These are phyloP conservation scores for Zingel zingel DNA, from an alignment of 2,113 vertebrate species.

Conservation along the genomic window DNA sequence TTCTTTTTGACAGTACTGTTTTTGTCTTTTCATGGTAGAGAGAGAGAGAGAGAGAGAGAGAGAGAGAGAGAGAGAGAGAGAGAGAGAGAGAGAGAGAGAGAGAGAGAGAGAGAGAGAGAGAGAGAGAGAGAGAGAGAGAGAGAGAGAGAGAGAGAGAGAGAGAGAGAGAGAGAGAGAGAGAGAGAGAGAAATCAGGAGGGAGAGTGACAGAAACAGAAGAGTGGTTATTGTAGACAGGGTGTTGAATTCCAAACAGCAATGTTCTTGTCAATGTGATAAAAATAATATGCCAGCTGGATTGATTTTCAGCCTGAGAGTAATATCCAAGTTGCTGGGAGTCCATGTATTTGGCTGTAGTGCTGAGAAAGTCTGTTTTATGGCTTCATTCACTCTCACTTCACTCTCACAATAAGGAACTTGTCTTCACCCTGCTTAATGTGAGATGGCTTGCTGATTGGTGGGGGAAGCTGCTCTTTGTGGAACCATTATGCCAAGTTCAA, in stretches of 20 bases:
- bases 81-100: too few relatives aligned
- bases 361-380: neutral
- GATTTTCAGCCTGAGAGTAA: neutral
- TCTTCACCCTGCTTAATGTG: neutral
- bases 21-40: constrained; percentile 18
- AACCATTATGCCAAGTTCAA: neutral
- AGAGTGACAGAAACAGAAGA: constrained; percentile 17
- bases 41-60: neutral
- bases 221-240: neutral
- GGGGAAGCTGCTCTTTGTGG: neutral
- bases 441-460: neutral
- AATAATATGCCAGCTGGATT: neutral
- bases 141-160: too few relatives aligned
- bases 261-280: neutral
- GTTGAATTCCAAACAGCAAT: constrained; percentile 16
- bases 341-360: neutral
- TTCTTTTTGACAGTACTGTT: constrained; percentile 7
- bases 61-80: too few relatives aligned
- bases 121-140: too few relatives aligned
- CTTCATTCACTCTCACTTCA: neutral
- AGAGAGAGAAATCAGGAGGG: neutral
- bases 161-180: too few relatives aligned
- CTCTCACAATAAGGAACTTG: neutral
- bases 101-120: too few relatives aligned
- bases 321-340: neutral